These are phyloP conservation scores for Conistra vaccinii DNA, from an alignment of 2,888 invertebrate species.

Conservation along the genomic window DNA sequence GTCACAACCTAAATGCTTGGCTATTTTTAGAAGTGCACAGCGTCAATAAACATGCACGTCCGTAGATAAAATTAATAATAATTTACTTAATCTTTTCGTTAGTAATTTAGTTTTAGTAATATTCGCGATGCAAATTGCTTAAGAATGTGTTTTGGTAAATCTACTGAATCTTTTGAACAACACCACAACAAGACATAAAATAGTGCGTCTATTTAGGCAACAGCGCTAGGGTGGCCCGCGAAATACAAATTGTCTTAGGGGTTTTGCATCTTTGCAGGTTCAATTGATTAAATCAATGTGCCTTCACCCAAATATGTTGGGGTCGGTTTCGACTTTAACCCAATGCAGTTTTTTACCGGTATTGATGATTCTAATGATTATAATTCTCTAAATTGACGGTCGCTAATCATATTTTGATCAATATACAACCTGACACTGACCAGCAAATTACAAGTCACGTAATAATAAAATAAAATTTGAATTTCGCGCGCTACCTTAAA, in stretches of 20 bases:
- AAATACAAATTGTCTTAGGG: neutral
- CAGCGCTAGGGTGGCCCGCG: neutral
- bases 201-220: neutral
- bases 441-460: no score
- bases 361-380: no score
- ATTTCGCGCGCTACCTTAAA: neutral
- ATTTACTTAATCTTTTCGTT: neutral
- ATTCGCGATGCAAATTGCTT: neutral
- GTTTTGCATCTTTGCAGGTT: neutral
- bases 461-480: no score
- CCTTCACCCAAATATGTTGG: no score
- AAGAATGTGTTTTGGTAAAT: neutral
- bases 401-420: no score
- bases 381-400: no score
- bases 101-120: neutral
- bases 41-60: neutral
- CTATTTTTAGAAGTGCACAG: slow-evolving; percentile 3
- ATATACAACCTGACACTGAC: no score
- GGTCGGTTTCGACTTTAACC: no score
- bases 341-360: no score
- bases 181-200: neutral
- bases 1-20: neutral
- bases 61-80: neutral
- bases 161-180: neutral
- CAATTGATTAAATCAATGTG: neutral